Conservation (phyloP, 2,888 invertebrate species). For the Glaucopsyche alexis region DNA sequence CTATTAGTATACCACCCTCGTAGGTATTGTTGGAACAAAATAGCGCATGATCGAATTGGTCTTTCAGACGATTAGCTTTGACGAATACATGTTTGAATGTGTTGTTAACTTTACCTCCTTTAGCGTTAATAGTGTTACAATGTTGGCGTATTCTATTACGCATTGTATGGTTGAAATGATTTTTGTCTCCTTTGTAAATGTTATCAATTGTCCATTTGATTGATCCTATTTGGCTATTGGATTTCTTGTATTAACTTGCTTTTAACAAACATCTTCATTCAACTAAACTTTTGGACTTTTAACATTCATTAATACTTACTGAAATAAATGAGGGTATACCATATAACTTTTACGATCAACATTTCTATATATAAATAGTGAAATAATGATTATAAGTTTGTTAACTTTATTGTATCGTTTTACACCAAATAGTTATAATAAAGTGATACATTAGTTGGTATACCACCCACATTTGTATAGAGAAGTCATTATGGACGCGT, state of each 20-base stretch:
- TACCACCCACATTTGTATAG: slow-evolving; percentile 78
- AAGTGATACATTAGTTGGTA: slow-evolving; percentile 72
- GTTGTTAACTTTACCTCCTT: slow-evolving; percentile 77
- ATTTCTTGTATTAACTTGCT: slow-evolving; percentile 30
- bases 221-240: slow-evolving; percentile 57
- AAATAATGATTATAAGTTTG: neutral
- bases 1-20: slow-evolving; percentile 63
- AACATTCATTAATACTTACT: neutral
- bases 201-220: slow-evolving; percentile 63
- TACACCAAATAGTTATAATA: slow-evolving; percentile 51
- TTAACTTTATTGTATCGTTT: slow-evolving; percentile 29
- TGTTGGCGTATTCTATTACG: slow-evolving; percentile 78
- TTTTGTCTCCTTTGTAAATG: slow-evolving; percentile 59
- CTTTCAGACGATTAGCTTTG: slow-evolving; percentile 73
- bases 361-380: neutral
- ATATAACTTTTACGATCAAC: neutral
- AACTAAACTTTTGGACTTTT: neutral
- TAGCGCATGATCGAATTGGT: slow-evolving; percentile 71
- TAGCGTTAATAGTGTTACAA: slow-evolving; percentile 77
- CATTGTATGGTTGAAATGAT: slow-evolving; percentile 63
- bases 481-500: slow-evolving; percentile 72
- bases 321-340: neutral
- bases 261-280: slow-evolving; percentile 20
- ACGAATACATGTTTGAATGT: slow-evolving; percentile 74
- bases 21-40: slow-evolving; percentile 61